Base-by-base conservation (phyloP, 2,888 invertebrate genomes). In the Fragum fragum region DNA sequence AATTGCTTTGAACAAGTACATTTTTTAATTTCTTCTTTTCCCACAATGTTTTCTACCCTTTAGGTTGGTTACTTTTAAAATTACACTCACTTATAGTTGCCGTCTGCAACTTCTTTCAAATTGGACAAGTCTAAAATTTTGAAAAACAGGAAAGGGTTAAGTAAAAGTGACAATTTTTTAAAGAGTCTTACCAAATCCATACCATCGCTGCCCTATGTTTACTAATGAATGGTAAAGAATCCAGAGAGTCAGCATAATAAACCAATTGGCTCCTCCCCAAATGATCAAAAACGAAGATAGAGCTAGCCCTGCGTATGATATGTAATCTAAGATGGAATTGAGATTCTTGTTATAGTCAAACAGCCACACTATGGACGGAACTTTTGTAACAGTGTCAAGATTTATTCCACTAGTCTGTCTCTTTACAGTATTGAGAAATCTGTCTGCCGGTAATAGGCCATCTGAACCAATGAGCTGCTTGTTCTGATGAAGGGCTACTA, bases 211-310 rank as follows among this genome's bases (percentile, higher is more conserved):
- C 28, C 94, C 94, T 66, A 94, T 91, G 83, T 94, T 94, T n/a
- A 93, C 94, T n/a, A 95, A 84, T 28, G 94, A 94, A 78, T 94
- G 94, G 83, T 95, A 95, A 1, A 94, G 88, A 16, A 92, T 73
- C 95, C 95, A 95, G n/a, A 95, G 86, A 1, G 85, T 23, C 14
- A 92, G 53, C 92, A 95, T 92, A 32, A 93, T 87, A 16, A 93
- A 80, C 89, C 94, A 92, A 86, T 95, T 95, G 7, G 94, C 94
- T 42, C 92, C 90, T 16, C 95, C 94, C 61, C 86, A 86, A 9
- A 94, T 28, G 7, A 94, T 77, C 9, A 95, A 86, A 66, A 92
- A 86, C 0, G 76, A 69, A 9, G 94, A 92, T 61, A 94, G 81
- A 6, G 73, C 87, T 18, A 94, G 72, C 5, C 95, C 95, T 39